These are phyloP conservation scores for Sarcophaga bullata DNA, from an alignment of 1,140 invertebrate species.

Conservation along the genomic window DNA sequence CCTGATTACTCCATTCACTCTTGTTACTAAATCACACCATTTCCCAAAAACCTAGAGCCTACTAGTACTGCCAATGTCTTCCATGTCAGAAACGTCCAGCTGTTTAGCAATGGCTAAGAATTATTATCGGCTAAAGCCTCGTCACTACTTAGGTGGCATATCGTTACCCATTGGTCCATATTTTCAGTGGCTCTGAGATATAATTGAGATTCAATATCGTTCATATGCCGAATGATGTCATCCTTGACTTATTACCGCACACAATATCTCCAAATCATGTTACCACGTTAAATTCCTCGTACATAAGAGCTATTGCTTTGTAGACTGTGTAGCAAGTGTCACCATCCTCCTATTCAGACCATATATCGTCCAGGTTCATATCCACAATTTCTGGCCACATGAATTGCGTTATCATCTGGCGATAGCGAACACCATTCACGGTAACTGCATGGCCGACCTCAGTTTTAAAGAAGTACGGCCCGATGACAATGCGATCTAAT, in stretches of 20 bases:
- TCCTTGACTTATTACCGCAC: background rate
- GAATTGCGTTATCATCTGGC: constrained; percentile 49
- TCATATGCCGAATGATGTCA: background rate
- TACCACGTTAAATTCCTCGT: background rate
- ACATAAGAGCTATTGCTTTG: background rate
- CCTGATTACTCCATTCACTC: too few species aligned
- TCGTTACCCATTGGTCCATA: background rate
- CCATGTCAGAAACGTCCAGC: too few species aligned
- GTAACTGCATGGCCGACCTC: background rate
- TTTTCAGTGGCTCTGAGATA: background rate
- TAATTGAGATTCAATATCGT: background rate
- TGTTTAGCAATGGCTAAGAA: too few species aligned
- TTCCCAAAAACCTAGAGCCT: too few species aligned
- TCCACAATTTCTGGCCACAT: constrained; percentile 49
- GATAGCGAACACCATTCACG: constrained; percentile 41
- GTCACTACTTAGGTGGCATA: too few species aligned
- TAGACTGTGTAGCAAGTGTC: too few species aligned
- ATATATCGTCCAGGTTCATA: constrained; percentile 47
- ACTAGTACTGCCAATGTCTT: too few species aligned
- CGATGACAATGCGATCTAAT: too few species aligned
- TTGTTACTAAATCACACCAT: too few species aligned
- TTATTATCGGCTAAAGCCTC: background rate
- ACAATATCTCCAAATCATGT: background rate
- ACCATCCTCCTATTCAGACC: constrained; percentile 50
- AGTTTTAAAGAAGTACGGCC: too few species aligned